A percentile compares a stretch with the other conserved stretches of the same genome.
Conservation (phyloP, 2,888 invertebrate genomes). For the Drosophila formosana region DNA sequence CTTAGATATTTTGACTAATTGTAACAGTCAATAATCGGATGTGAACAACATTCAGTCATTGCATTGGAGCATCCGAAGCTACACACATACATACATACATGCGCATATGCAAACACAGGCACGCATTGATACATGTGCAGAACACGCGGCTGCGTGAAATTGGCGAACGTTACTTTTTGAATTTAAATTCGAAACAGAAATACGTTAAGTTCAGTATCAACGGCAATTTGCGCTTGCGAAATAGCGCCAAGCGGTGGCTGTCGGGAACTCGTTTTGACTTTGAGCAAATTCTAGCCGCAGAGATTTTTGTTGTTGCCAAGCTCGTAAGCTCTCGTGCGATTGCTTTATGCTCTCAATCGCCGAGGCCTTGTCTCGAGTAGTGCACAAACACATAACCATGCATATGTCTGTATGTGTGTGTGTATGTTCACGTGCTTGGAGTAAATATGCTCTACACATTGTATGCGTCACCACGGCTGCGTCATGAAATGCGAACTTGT, state of each 20-base stretch:
- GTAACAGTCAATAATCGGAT: constrained; percentile 13
- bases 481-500: constrained; percentile 61
- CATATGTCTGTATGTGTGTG: neutral
- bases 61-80: constrained; percentile 24
- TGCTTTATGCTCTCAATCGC: constrained; percentile 28
- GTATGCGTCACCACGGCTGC: constrained; percentile 69
- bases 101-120: neutral
- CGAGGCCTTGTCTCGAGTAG: constrained; percentile 43
- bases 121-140: neutral
- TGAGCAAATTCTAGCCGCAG: constrained; percentile 42
- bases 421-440: constrained; percentile 7
- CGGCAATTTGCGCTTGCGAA: constrained; percentile 52
- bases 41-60: constrained; percentile 7
- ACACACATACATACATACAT: neutral
- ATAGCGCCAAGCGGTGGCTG: constrained; percentile 34
- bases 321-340: constrained; percentile 57
- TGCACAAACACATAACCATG: constrained; percentile 1
- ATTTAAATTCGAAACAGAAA: constrained; percentile 60
- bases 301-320: constrained; percentile 71
- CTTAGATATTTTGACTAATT: constrained; percentile 19
- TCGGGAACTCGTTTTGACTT: constrained; percentile 53
- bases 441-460: constrained; percentile 9
- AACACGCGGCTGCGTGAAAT: constrained; percentile 7
- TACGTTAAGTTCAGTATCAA: constrained; percentile 53
- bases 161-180: constrained; percentile 60